Conservation (phyloP, 2,888 invertebrate genomes). For the Agrochola lychnidis region DNA sequence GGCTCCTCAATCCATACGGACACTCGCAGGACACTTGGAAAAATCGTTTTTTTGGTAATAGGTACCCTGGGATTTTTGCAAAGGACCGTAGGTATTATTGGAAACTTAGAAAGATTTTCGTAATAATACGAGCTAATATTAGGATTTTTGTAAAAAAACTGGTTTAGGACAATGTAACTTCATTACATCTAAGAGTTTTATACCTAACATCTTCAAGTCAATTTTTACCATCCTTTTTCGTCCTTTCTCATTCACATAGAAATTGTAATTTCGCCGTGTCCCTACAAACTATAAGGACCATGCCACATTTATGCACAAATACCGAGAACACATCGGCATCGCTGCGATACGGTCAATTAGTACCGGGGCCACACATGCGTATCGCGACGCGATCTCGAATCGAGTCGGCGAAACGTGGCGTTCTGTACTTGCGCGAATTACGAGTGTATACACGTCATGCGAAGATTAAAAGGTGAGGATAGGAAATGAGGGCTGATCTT, state of each 20-base stretch:
- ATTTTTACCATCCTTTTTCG: not conserved
- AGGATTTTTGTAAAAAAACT: not conserved
- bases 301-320: conserved; percentile 50
- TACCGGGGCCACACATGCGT: conserved; percentile 71
- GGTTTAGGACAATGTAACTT: too few species aligned
- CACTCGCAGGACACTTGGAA: not conserved
- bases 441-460: conserved; percentile 46
- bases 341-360: conserved; percentile 69
- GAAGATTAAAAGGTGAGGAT: conserved; percentile 39
- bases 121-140: not conserved
- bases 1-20: too few species aligned
- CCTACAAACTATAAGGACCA: conserved; percentile 35
- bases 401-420: conserved; percentile 34
- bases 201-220: not conserved
- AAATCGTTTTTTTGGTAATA: not conserved
- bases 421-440: conserved; percentile 48
- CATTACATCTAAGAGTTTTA: not conserved
- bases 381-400: conserved; percentile 66
- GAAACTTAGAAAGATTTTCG: not conserved
- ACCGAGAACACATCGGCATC: conserved; percentile 57
- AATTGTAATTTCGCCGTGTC: conserved; percentile 9
- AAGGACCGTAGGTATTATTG: not conserved
- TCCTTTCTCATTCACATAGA: not conserved
- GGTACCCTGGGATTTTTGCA: not conserved
- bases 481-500: conserved; percentile 10